These are phyloP conservation scores for Pterobdella sp. DNA, from an alignment of 2,888 invertebrate genomes.

Conservation along the genomic window DNA sequence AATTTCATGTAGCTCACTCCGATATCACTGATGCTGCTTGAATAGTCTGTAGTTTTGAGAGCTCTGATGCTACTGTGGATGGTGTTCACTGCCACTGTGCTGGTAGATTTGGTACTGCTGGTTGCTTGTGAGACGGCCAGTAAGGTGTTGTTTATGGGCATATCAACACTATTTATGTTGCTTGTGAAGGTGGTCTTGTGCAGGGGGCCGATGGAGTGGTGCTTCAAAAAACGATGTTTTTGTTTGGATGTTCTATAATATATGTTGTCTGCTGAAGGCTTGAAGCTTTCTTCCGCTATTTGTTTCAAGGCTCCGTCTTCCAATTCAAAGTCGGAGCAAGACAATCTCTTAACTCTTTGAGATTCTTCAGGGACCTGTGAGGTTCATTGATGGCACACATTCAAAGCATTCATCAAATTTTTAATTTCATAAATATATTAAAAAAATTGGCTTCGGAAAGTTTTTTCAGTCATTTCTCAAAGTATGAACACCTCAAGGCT, in stretches of 20 bases:
- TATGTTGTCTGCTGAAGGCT: neutral
- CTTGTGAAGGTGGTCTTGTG: neutral
- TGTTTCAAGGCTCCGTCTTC: conserved; percentile 14
- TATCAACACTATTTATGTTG: neutral
- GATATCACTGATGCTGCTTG: conserved; percentile 61
- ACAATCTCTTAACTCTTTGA: conserved; percentile 14
- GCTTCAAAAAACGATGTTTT: neutral
- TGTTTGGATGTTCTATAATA: neutral
- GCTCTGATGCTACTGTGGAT: conserved; percentile 24
- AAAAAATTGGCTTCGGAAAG: neutral
- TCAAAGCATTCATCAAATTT: too few species aligned
- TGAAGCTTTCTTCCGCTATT: conserved; percentile 14
- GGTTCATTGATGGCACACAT: too few species aligned
- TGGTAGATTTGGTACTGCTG: conserved; percentile 16
- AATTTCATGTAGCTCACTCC: conserved; percentile 89
- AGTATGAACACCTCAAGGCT: too few species aligned
- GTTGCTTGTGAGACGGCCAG: neutral
- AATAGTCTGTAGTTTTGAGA: conserved; percentile 17
- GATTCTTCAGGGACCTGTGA: neutral
- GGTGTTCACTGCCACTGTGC: conserved; percentile 22
- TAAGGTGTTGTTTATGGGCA: neutral
- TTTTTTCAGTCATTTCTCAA: neutral
- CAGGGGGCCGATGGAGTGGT: neutral
- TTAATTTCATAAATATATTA: neutral
- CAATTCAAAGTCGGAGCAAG: conserved; percentile 23